Conservation (phyloP, 2,797 vertebrate genomes). For the Choloepus didactylus region DNA sequence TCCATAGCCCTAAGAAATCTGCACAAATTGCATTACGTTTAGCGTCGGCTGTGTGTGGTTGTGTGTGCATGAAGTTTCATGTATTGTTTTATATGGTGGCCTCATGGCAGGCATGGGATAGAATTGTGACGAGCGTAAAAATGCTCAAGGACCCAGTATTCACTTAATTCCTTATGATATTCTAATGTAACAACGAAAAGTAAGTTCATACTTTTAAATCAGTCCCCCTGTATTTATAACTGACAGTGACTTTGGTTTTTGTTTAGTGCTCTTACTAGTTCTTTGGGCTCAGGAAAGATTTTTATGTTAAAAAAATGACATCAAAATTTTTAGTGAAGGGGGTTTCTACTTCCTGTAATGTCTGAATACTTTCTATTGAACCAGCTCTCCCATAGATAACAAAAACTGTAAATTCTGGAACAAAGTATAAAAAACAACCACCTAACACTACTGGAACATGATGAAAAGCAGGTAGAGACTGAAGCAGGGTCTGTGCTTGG, state of each 20-base stretch:
- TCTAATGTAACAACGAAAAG: neutral
- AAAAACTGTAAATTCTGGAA: neutral
- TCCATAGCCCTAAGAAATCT: neutral
- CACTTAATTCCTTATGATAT: neutral
- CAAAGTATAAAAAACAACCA: neutral
- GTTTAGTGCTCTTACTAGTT: neutral
- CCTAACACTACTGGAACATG: neutral
- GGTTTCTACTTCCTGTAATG: constrained; percentile 36
- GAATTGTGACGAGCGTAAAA: neutral
- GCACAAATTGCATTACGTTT: neutral
- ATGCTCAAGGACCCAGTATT: neutral
- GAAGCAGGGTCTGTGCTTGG: neutral
- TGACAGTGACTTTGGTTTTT: neutral
- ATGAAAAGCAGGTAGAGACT: neutral
- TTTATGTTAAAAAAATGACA: neutral
- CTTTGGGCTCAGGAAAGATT: neutral
- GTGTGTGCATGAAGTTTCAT: neutral
- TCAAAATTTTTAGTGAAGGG: constrained; percentile 30
- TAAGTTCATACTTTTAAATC: neutral
- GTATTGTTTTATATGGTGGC: neutral
- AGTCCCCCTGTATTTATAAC: neutral
- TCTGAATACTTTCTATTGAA: neutral
- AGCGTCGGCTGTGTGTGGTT: neutral
- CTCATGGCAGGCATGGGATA: neutral
- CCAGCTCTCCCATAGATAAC: neutral